Evolutionary conservation across 2,797 vertebrate genomes (phyloP).

Genomic region (Pangasius krempfi): DNA sequence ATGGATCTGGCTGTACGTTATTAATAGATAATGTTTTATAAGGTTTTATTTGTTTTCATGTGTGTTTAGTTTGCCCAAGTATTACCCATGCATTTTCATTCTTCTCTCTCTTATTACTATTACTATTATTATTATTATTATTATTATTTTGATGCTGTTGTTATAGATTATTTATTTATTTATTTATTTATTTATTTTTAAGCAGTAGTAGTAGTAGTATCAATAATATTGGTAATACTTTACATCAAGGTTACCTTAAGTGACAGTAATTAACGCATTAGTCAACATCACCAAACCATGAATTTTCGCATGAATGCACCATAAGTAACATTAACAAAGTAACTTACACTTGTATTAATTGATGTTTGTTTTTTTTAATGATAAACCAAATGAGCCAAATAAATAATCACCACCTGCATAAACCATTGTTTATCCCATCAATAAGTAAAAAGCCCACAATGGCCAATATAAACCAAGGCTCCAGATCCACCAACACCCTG

Average conservation of each 20-base stretch:
- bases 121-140: no score
- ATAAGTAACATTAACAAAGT: not conserved
- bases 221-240: no score
- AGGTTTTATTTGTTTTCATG: no score
- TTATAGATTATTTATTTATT: no score
- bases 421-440: not conserved
- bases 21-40: not conserved
- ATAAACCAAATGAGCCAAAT: not conserved
- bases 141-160: no score
- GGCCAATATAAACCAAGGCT: not conserved
- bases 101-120: no score
- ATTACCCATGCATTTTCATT: no score
- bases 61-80: no score
- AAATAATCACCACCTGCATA: not conserved
- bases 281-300: not conserved
- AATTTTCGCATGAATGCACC: not conserved
- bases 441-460: not conserved
- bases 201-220: no score
- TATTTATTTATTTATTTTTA: no score
- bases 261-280: not conserved
- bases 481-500: not conserved
- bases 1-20: not conserved
- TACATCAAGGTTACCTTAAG: not conserved
- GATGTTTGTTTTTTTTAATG: not conserved
- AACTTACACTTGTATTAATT: not conserved